These are phyloP conservation scores for Garrulus glandarius DNA, from an alignment of 2,797 vertebrate genomes.

Conservation along the genomic window DNA sequence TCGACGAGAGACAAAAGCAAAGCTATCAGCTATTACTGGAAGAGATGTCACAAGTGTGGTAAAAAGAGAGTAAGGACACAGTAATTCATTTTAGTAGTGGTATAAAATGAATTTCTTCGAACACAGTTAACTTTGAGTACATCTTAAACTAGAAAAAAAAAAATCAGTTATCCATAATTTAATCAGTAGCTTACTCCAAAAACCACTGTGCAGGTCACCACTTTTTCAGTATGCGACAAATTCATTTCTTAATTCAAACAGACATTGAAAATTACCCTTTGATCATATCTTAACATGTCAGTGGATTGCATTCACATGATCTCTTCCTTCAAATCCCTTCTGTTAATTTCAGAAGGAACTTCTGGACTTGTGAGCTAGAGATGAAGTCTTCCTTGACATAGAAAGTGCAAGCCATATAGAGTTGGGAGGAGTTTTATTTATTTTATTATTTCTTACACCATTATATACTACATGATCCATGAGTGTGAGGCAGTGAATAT, in stretches of 20 bases:
- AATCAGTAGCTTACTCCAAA: not conserved
- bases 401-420: not conserved
- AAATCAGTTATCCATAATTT: not conserved
- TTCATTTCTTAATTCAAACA: not conserved
- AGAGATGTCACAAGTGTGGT: not conserved
- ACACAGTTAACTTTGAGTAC: not conserved
- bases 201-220: not conserved
- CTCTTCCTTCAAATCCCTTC: not conserved
- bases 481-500: not conserved
- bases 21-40: not conserved
- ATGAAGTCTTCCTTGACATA: not conserved
- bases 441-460: not conserved
- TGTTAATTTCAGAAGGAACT: not conserved
- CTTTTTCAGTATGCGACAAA: not conserved
- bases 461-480: fast-evolving
- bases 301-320: not conserved
- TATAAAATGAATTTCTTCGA: not conserved
- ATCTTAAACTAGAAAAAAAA: not conserved
- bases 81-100: not conserved
- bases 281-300: not conserved
- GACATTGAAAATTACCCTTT: not conserved
- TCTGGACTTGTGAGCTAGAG: not conserved
- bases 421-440: not conserved
- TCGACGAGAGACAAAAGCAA: conserved; percentile 29
- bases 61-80: conserved; percentile 21